phyloP scores from a whole-genome alignment of 2,888 invertebrate species.

The Syritta pipiens region DNA sequence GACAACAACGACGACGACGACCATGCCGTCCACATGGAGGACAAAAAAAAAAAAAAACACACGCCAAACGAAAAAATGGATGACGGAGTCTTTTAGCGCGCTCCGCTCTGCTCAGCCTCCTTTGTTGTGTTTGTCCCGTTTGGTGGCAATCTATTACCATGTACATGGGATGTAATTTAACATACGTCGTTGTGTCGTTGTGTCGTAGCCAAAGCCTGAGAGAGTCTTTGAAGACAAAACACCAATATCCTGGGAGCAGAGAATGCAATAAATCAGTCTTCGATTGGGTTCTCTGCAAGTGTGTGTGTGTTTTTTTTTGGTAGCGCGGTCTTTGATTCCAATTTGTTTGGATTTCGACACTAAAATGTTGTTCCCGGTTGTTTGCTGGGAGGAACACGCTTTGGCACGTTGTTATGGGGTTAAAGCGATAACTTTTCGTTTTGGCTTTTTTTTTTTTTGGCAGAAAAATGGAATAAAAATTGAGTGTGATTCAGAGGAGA shows the following conservation, averaged over 20 bases:
- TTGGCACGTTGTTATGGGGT: neutral
- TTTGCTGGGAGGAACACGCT: neutral
- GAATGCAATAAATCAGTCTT: constrained; percentile 52
- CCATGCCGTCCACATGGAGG: constrained; percentile 12
- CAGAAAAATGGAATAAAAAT: neutral
- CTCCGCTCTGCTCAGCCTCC: constrained; percentile 28
- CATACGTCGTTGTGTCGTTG: constrained; percentile 20
- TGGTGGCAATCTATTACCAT: constrained; percentile 40
- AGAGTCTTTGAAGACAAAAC: constrained; percentile 50
- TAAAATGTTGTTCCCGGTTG: constrained; percentile 40
- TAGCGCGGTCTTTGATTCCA: constrained; percentile 46
- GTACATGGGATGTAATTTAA: constrained; percentile 55
- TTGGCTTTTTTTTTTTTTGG: neutral
- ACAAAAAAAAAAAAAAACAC: neutral
- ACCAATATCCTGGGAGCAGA: constrained; percentile 52
- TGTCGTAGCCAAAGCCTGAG: constrained; percentile 9
- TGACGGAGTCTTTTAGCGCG: constrained; percentile 27
- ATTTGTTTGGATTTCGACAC: constrained; percentile 63
- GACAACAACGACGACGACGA: constrained; percentile 13
- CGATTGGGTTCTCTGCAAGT: neutral
- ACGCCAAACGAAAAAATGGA: constrained; percentile 10
- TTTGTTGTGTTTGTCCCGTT: constrained; percentile 38
- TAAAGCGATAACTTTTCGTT: neutral
- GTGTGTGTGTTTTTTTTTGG: constrained; percentile 1
- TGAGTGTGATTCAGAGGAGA: constrained; percentile 40